These are phyloP conservation scores for Metopia argyrocephala DNA, from an alignment of 2,888 invertebrate species.

Conservation along the genomic window DNA sequence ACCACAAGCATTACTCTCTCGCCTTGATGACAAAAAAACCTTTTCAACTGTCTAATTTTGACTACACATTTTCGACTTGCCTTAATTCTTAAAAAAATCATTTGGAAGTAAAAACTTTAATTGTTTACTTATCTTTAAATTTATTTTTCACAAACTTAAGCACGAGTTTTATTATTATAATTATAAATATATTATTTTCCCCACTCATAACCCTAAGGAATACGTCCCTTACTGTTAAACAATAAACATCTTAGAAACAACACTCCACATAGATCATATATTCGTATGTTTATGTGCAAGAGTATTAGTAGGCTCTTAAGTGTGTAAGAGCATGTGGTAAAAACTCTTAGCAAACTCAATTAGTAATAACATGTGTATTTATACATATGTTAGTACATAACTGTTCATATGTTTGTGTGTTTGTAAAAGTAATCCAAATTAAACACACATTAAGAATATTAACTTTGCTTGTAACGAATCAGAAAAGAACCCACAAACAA, in stretches of 20 bases:
- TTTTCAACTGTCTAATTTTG: too few species aligned
- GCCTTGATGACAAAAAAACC: too few species aligned
- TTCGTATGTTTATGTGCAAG: background rate
- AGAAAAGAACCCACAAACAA: background rate
- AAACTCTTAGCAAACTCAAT: constrained; percentile 49
- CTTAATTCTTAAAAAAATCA: too few species aligned
- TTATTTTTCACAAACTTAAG: background rate
- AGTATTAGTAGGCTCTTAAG: background rate
- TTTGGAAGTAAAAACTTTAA: too few species aligned
- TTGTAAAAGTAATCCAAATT: background rate
- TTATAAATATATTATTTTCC: background rate
- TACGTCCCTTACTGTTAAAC: constrained; percentile 4
- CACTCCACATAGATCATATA: background rate
- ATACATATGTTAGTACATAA: background rate
- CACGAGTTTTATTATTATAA: background rate
- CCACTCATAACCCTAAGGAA: background rate
- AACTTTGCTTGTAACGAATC: constrained; percentile 13
- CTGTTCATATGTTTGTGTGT: background rate
- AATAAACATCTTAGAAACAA: background rate
- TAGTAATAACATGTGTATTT: constrained; percentile 15
- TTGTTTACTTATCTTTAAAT: too few species aligned
- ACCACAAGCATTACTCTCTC: too few species aligned
- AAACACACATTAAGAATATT: constrained; percentile 28
- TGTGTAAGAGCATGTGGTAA: background rate
- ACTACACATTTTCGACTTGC: too few species aligned